phyloP scores from a whole-genome alignment of 2,888 invertebrate species.

The Colostygia pectinataria region DNA sequence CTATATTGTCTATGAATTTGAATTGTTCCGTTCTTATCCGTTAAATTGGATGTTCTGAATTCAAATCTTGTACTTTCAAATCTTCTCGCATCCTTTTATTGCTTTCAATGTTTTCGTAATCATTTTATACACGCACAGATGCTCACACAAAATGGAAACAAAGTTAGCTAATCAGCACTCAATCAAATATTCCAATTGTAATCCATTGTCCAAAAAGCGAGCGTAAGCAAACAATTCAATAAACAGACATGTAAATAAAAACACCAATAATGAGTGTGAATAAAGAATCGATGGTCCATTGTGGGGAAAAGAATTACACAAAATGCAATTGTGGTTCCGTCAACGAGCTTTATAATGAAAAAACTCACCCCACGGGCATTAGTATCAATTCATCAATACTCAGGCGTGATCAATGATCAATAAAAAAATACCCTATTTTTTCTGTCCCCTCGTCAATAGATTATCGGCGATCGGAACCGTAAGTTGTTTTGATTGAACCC shows the following conservation, averaged over 20 bases:
- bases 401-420: conserved; percentile 79
- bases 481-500: conserved; percentile 44
- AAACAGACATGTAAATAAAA: conserved; percentile 54
- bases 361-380: conserved; percentile 71
- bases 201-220: conserved; percentile 38
- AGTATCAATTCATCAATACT: conserved; percentile 81
- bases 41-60: conserved; percentile 48
- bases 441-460: conserved; percentile 57
- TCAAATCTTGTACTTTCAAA: conserved; percentile 31
- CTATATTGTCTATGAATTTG: conserved; percentile 70
- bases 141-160: conserved; percentile 15
- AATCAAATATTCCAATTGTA: conserved; percentile 34
- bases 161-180: conserved; percentile 32
- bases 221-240: conserved; percentile 43
- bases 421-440: conserved; percentile 63
- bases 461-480: conserved; percentile 57
- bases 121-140: conserved; percentile 17
- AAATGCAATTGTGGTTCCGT: conserved; percentile 75
- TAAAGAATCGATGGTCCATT: conserved; percentile 52
- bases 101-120: conserved; percentile 13
- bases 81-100: conserved; percentile 22
- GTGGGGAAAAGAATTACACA: conserved; percentile 65
- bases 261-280: conserved; percentile 62
- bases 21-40: conserved; percentile 53
- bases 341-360: conserved; percentile 68